Conservation (phyloP, 2,797 vertebrate genomes). For the Cetoscarus ocellatus region DNA sequence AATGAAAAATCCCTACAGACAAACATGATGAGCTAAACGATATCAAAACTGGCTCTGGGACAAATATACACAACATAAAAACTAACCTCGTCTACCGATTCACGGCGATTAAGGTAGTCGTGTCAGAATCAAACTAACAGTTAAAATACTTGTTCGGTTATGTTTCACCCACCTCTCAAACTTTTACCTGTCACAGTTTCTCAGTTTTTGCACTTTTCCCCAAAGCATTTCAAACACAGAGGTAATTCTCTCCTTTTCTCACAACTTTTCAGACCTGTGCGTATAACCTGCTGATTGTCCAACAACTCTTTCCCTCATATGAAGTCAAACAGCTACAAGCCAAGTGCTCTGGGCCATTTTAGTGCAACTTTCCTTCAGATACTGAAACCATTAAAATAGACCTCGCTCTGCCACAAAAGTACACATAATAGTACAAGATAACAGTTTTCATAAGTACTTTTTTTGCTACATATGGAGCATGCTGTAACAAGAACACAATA, state of each 20-base stretch:
- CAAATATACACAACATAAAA: constrained; percentile 51
- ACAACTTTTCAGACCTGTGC: constrained; percentile 20
- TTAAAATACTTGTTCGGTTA: constrained; percentile 22
- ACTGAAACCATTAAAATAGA: constrained; percentile 48
- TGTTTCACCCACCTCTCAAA: constrained; percentile 1
- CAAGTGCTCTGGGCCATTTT: constrained; percentile 34
- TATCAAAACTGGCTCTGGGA: constrained; percentile 34
- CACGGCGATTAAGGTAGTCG: constrained; percentile 36
- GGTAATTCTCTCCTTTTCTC: background rate
- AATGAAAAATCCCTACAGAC: constrained; percentile 68
- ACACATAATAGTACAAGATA: constrained; percentile 64
- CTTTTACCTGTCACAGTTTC: background rate
- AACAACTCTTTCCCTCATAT: background rate
- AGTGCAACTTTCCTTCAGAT: constrained; percentile 62
- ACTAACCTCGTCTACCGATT: constrained; percentile 25
- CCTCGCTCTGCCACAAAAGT: constrained; percentile 68
- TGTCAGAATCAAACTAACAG: constrained; percentile 33
- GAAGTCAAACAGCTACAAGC: constrained; percentile 16
- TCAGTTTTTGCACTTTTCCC: constrained; percentile 1
- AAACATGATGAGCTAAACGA: constrained; percentile 36
- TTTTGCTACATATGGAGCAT: constrained; percentile 75
- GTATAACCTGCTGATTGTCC: constrained; percentile 62
- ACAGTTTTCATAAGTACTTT: constrained; percentile 54
- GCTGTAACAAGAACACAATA: constrained; percentile 68
- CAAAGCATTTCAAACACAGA: constrained; percentile 22